Conservation (phyloP, 2,888 invertebrate genomes). For the Drosophila infuscata region DNA sequence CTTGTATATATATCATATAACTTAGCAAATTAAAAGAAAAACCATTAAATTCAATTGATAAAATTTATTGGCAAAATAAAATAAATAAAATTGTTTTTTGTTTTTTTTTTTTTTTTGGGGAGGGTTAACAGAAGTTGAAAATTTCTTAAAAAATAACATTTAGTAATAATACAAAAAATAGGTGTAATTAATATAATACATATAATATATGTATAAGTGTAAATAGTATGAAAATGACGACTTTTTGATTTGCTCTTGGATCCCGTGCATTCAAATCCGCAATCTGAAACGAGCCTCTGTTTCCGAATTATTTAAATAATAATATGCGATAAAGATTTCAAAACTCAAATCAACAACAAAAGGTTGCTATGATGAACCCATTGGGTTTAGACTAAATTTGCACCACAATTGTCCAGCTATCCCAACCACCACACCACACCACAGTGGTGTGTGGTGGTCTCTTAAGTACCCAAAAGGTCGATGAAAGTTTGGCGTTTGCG, state of each 20-base stretch:
- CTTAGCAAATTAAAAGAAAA: slow-evolving; percentile 10
- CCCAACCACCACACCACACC: slow-evolving; percentile 15
- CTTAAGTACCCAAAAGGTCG: slow-evolving; percentile 67
- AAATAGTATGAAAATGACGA: slow-evolving; percentile 48
- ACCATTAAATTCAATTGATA: slow-evolving; percentile 38
- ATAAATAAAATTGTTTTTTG: slow-evolving; percentile 65
- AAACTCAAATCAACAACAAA: slow-evolving; percentile 73
- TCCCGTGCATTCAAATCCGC: background rate
- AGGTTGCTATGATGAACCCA: slow-evolving; percentile 85
- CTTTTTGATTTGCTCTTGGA: slow-evolving; percentile 38
- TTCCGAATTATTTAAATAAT: slow-evolving; percentile 15
- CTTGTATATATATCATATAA: background rate
- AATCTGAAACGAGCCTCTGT: slow-evolving; percentile 8
- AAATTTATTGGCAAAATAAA: slow-evolving; percentile 76
- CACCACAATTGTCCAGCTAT: slow-evolving; percentile 43
- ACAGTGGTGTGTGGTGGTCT: slow-evolving; percentile 32
- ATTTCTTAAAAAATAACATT: slow-evolving; percentile 62
- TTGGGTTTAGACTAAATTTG: slow-evolving; percentile 84
- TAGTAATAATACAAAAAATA: slow-evolving; percentile 78
- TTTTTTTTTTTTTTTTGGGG: slow-evolving; percentile 30
- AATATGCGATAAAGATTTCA: slow-evolving; percentile 44
- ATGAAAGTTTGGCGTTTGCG: slow-evolving; percentile 23
- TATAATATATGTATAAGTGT: slow-evolving; percentile 48
- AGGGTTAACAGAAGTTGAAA: slow-evolving; percentile 71
- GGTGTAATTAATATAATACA: slow-evolving; percentile 65